A percentile compares a stretch with the other conserved stretches of the same genome.
phyloP scores from a whole-genome alignment of 2,113 vertebrate species.

The Cottus gobio region DNA sequence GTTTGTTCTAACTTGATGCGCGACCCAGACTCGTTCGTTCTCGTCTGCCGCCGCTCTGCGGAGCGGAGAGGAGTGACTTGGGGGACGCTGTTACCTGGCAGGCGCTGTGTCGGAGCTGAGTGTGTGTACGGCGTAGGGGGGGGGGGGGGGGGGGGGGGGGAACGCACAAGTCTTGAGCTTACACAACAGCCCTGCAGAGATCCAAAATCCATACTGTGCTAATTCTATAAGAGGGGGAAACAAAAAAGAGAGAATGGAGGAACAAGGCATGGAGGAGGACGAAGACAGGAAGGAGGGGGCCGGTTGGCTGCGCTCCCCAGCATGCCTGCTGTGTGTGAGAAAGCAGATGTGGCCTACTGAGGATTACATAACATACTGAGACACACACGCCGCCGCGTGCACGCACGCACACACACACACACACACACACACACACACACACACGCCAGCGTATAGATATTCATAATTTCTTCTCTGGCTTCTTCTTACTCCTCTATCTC shows the following conservation, averaged over 20 bases:
- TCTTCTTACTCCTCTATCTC: neutral
- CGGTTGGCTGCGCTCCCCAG: conserved; percentile 54
- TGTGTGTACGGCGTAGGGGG: neutral
- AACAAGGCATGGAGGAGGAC: conserved; percentile 18
- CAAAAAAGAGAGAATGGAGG: neutral
- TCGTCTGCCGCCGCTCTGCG: neutral
- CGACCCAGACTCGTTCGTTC: neutral
- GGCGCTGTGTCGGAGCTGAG: neutral
- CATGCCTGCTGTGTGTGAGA: conserved; percentile 67
- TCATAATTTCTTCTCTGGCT: neutral
- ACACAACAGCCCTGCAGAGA: conserved; percentile 54
- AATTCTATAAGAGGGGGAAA: conserved; percentile 58
- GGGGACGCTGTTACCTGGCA: conserved; percentile 19
- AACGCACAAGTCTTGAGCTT: conserved; percentile 10
- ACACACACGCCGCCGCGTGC: no score
- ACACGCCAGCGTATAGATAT: conserved; percentile 2
- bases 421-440: conserved; percentile 34
- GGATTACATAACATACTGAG: conserved; percentile 78
- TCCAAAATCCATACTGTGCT: conserved; percentile 66
- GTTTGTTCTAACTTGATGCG: conserved; percentile 1
- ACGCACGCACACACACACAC: neutral
- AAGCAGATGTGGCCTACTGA: conserved; percentile 78
- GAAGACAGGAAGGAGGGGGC: conserved; percentile 48
- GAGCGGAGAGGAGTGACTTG: neutral
- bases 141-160: neutral